Evolutionary conservation across 1,140 invertebrate genomes (phyloP).

Genomic region (Pseudomyrmex flavicornis): DNA sequence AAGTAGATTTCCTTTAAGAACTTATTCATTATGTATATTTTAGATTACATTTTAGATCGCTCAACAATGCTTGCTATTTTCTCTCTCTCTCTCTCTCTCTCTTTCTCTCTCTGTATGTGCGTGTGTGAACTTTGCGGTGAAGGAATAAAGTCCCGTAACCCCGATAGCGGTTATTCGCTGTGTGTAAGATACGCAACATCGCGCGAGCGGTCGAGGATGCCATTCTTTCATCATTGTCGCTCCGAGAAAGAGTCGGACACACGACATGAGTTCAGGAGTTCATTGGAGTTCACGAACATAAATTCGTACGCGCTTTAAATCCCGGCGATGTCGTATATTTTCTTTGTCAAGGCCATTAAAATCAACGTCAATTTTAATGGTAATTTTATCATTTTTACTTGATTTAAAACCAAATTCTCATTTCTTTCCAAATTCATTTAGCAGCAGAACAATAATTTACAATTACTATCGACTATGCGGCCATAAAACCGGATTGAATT

Average conservation of each 20-base stretch:
- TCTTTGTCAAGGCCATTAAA: slow-evolving; percentile 13
- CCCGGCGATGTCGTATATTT: slow-evolving; percentile 11
- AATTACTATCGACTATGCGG: slow-evolving; percentile 20
- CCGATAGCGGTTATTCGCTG: slow-evolving; percentile 47
- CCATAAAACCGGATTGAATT: background rate
- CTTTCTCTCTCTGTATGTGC: too few relatives aligned
- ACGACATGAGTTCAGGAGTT: slow-evolving; percentile 79
- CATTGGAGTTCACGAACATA: slow-evolving; percentile 81
- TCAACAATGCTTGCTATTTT: background rate
- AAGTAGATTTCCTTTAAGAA: too few relatives aligned
- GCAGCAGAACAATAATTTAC: slow-evolving; percentile 20
- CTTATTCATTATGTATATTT: too few relatives aligned
- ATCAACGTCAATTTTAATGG: slow-evolving; percentile 28
- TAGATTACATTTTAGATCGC: background rate
- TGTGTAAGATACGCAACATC: slow-evolving; percentile 59
- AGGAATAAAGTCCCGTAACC: slow-evolving; percentile 71
- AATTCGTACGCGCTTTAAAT: slow-evolving; percentile 77
- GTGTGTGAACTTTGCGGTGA: background rate
- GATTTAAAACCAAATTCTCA: background rate
- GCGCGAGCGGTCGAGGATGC: slow-evolving; percentile 48
- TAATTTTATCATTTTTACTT: slow-evolving; percentile 4
- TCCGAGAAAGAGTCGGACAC: slow-evolving; percentile 69
- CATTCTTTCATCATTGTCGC: slow-evolving; percentile 70
- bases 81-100: too few relatives aligned
- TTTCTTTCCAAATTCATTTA: slow-evolving; percentile 7